Evolutionary conservation across 2,113 vertebrate species (phyloP).

Genomic region (Callipepla squamata): DNA sequence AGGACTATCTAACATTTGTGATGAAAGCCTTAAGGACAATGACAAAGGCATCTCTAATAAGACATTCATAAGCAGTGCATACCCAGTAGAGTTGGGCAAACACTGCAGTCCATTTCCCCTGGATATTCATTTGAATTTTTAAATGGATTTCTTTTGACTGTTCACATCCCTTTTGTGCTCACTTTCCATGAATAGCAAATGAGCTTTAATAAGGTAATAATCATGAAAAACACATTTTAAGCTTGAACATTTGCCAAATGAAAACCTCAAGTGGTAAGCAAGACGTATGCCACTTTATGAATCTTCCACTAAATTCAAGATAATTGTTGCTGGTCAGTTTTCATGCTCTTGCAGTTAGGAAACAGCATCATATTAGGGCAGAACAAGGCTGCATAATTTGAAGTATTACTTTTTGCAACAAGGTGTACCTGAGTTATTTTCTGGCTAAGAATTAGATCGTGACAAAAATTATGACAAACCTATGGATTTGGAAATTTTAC

Average conservation of each 20-base stretch:
- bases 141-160: constrained; percentile 45
- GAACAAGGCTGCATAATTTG: neutral
- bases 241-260: constrained; percentile 60
- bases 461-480: neutral
- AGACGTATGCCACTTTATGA: neutral
- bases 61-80: neutral
- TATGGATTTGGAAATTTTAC: neutral
- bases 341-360: neutral
- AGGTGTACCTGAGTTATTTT: neutral
- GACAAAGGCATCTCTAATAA: constrained; percentile 48
- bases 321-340: constrained; percentile 13
- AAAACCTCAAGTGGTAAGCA: constrained; percentile 23
- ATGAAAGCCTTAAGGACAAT: constrained; percentile 43
- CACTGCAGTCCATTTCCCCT: constrained; percentile 29
- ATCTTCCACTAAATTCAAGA: neutral
- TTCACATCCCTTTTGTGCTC: constrained; percentile 57
- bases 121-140: constrained; percentile 59
- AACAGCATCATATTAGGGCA: neutral
- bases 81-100: constrained; percentile 32
- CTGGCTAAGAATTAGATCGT: neutral
- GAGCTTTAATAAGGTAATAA: constrained; percentile 67
- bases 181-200: constrained; percentile 55
- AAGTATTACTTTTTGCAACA: neutral
- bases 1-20: neutral
- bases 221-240: constrained; percentile 66